phyloP scores from a whole-genome alignment of 2,888 invertebrate genomes.

The Tetanocera ferruginea region DNA sequence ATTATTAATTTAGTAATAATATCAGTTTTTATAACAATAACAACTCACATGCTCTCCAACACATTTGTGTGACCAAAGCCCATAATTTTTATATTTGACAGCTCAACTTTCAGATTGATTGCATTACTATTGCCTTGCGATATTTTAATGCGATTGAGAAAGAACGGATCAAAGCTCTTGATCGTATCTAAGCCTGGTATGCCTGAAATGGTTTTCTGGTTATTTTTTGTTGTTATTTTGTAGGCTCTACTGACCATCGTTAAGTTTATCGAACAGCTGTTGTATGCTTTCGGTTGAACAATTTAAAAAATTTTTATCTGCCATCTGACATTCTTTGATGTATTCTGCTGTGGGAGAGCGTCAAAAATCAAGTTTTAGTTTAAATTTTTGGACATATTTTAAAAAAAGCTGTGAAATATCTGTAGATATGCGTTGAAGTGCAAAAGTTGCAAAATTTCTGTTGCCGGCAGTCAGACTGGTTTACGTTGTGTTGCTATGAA shows the following conservation, averaged over 20 bases:
- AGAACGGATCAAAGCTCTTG: conserved; percentile 77
- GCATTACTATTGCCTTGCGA: conserved; percentile 79
- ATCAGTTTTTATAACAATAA: background rate
- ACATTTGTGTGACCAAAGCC: conserved; percentile 79
- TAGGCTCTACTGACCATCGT: conserved; percentile 71
- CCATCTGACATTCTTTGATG: conserved; percentile 77
- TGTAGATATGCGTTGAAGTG: background rate
- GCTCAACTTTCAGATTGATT: conserved; percentile 80
- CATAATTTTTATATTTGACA: conserved; percentile 77
- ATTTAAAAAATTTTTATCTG: conserved; percentile 76
- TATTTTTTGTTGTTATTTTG: background rate
- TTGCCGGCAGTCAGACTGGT: too few species aligned
- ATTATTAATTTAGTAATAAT: background rate
- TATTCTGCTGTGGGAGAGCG: conserved; percentile 74
- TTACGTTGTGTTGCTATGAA: too few species aligned
- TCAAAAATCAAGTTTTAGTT: conserved; percentile 49
- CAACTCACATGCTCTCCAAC: conserved; percentile 74
- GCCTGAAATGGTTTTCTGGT: conserved; percentile 51
- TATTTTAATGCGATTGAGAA: conserved; percentile 78
- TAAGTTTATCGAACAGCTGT: conserved; percentile 76
- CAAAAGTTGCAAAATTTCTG: background rate
- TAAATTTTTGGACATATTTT: conserved; percentile 39
- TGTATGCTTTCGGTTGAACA: conserved; percentile 80
- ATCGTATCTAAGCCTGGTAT: conserved; percentile 71
- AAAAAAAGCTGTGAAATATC: background rate